Evolutionary conservation across 2,797 vertebrate species (phyloP), one percentile per base, ranked within the genome.

Genomic region (Falco cherrug): DNA sequence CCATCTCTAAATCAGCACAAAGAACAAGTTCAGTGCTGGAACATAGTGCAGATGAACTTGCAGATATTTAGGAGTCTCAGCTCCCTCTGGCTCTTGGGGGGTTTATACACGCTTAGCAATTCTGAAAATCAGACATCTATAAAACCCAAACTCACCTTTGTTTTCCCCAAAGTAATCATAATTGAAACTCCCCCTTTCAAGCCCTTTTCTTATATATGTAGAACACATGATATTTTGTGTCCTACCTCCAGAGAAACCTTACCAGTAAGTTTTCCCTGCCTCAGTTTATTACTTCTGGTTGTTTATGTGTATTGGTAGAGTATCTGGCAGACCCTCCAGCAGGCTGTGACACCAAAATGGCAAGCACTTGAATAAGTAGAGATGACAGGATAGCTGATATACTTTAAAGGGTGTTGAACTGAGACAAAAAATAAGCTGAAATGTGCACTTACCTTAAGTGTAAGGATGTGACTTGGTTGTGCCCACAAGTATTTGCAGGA

Each of bases 401-500:
- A 14, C 56, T 90, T 84, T 39, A 87, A 76, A 21, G 12, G 8
- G 10, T 26, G 4, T 35, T 67, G 92, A 92, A 86, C 0, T 13
- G 50, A 82, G 51, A 41, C 6, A 7, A 84, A 94, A 76, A 59
- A 13, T 17, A 3, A 80, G 25, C 35, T 39, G 35, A 54, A 83
- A 56, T 16, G 5, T 56, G 37, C 6, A 11, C 13, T 86, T 86
- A 35, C 20, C 26, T 69, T 31, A 63, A 73, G 20, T 1, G 0
- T 39, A 57, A 89, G n/a, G 22, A 92, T 76, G 35, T 39, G 37
- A 85, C 53, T 61, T 45, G 50, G 45, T 54, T 75, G 71, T 81
- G 53, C 75, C 45, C 57, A 93, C 64, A 87, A 61, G n/a, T 60
- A 71, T 84, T 79, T 87, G 78, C 64, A 94, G 84, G 78, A 93